Percentiles rank a stretch among this genome's conserved stretches.
Evolutionary conservation across 2,113 vertebrate genomes (phyloP).

Genomic region (Hyaena hyaena): DNA sequence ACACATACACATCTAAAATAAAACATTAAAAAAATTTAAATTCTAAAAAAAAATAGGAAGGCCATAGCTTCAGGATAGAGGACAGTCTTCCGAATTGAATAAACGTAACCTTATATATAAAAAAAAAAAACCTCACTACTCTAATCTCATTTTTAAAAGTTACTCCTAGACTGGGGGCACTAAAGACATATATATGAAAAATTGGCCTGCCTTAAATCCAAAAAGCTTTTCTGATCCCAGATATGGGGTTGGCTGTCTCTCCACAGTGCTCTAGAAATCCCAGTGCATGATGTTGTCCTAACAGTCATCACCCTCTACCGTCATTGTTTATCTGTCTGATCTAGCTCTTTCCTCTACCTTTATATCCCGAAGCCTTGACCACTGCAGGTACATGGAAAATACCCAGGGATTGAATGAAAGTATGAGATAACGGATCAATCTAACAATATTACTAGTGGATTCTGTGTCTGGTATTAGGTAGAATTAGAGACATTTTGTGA

Average conservation of each 20-base stretch:
- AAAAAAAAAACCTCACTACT: neutral
- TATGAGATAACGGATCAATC: neutral
- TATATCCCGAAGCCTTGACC: neutral
- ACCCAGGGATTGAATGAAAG: neutral
- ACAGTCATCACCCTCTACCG: neutral
- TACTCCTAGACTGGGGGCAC: neutral
- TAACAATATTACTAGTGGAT: neutral
- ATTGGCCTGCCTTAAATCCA: neutral
- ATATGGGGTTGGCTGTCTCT: neutral
- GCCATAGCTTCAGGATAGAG: neutral
- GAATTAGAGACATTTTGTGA: neutral
- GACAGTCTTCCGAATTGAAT: neutral
- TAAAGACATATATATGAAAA: neutral
- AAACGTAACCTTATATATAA: neutral
- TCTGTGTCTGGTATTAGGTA: neutral
- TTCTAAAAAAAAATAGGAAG: neutral
- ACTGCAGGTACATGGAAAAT: neutral
- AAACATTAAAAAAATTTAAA: too few species aligned
- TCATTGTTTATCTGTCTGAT: neutral
- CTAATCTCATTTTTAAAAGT: neutral
- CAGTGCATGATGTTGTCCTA: fast-evolving
- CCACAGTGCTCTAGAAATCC: neutral
- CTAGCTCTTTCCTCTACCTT: neutral
- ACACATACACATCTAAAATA: too few species aligned
- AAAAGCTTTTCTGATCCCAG: neutral